These are phyloP conservation scores for Coenonympha glycerion DNA, from an alignment of 2,888 invertebrate species.

Conservation along the genomic window DNA sequence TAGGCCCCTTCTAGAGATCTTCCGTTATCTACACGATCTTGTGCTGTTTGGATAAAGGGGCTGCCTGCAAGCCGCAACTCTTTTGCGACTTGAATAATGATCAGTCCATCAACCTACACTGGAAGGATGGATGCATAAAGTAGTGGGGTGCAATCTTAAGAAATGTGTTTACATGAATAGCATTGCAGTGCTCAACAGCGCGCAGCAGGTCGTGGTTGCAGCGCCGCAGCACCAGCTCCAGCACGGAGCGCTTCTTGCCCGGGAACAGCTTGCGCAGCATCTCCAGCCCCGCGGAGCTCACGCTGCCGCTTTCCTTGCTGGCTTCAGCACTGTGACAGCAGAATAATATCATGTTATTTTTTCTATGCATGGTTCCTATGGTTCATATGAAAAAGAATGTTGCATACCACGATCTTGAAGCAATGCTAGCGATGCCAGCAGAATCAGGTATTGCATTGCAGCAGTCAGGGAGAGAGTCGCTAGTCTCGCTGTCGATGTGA, in stretches of 20 bases:
- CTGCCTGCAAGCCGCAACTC: too few relatives aligned
- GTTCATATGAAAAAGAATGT: too few relatives aligned
- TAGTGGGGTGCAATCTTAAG: too few relatives aligned
- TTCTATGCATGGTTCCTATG: neutral
- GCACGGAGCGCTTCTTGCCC: constrained; percentile 88
- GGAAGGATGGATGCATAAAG: too few relatives aligned
- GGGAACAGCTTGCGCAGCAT: constrained; percentile 93
- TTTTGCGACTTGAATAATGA: too few relatives aligned
- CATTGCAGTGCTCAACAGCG: constrained; percentile 90
- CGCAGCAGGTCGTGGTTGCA: constrained; percentile 94
- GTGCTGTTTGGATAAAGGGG: too few relatives aligned
- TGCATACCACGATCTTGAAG: constrained; percentile 21
- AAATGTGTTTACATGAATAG: constrained; percentile 51
- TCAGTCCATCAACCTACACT: too few relatives aligned
- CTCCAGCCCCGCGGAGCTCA: constrained; percentile 85
- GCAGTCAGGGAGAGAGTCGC: constrained; percentile 65
- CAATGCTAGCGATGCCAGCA: constrained; percentile 41
- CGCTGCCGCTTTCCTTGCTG: constrained; percentile 52
- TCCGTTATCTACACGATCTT: too few relatives aligned
- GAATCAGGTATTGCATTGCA: constrained; percentile 60
- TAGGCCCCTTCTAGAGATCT: too few relatives aligned
- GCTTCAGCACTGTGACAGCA: constrained; percentile 34
- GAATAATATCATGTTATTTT: neutral
- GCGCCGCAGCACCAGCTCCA: constrained; percentile 92
- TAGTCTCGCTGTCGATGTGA: constrained; percentile 70